phyloP scores from a whole-genome alignment of 2,113 vertebrate species.

The Brachypodius melanocephalos region DNA sequence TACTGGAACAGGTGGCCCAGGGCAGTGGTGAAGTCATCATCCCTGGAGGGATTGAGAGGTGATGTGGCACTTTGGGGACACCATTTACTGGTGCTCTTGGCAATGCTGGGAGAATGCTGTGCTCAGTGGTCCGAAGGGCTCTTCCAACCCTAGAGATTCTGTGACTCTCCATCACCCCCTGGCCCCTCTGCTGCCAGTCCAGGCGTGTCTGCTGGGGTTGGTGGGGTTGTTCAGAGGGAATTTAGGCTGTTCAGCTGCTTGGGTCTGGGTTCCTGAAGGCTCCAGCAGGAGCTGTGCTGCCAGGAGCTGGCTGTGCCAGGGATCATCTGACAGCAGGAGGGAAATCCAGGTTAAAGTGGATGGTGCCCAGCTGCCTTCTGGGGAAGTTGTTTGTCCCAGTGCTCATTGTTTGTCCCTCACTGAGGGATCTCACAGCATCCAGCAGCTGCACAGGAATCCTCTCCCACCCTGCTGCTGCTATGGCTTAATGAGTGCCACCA shows the following conservation, averaged over 20 bases:
- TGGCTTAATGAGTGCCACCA: neutral
- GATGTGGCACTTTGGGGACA: neutral
- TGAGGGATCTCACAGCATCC: neutral
- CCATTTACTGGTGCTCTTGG: neutral
- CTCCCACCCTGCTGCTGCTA: neutral
- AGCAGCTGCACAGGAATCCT: neutral
- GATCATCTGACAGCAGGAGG: neutral
- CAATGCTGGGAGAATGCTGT: neutral
- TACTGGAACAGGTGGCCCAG: neutral
- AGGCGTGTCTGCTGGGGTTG: neutral
- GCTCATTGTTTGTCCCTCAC: fast-evolving
- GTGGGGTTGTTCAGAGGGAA: fast-evolving
- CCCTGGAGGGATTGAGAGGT: neutral
- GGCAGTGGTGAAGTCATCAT: neutral
- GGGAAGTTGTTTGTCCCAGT: neutral
- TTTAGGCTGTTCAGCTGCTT: fast-evolving
- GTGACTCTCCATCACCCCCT: neutral
- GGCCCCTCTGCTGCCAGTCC: neutral
- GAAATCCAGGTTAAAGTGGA: neutral
- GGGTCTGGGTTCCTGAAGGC: neutral
- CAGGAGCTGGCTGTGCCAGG: neutral
- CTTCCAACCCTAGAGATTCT: neutral
- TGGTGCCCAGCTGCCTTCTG: neutral
- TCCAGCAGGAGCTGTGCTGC: neutral
- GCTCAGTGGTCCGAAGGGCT: neutral